Percentiles rank a stretch among this genome's conserved stretches.
These are phyloP conservation scores for Heliconius congener DNA, from an alignment of 1,140 invertebrate genomes.

Conservation along the genomic window DNA sequence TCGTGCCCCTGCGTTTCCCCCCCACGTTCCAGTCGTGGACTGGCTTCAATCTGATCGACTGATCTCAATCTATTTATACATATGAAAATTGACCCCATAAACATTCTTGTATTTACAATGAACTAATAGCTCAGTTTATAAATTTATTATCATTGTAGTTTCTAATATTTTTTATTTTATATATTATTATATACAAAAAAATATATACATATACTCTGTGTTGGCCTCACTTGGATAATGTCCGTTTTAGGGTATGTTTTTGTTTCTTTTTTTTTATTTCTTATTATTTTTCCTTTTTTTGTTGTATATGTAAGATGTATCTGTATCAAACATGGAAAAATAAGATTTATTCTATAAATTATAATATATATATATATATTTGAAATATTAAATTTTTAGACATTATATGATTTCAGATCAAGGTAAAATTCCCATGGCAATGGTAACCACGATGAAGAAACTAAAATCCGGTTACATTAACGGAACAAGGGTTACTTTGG, in stretches of 20 bases:
- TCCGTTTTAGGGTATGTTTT: not conserved
- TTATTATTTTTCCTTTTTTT: not conserved
- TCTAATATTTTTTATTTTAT: too few species aligned
- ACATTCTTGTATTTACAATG: too few species aligned
- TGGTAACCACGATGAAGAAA: constrained; percentile 99
- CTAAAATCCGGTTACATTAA: constrained; percentile 99
- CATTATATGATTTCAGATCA: constrained; percentile 87
- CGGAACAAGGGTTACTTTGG: constrained; percentile 96
- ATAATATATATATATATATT: not conserved
- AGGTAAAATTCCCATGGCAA: constrained; percentile 94
- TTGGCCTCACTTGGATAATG: not conserved
- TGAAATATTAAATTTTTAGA: not conserved
- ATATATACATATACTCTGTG: not conserved
- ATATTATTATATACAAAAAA: too few species aligned
- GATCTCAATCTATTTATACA: not conserved
- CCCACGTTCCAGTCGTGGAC: too few species aligned
- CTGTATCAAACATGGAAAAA: not conserved
- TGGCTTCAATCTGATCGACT: too few species aligned
- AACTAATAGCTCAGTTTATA: too few species aligned
- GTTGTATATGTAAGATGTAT: not conserved
- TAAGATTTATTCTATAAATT: not conserved
- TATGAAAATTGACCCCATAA: not conserved
- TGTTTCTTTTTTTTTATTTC: not conserved
- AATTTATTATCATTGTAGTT: too few species aligned
- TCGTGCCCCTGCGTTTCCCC: too few species aligned